A percentile compares a stretch with the other conserved stretches of the same genome.
phyloP scores from a whole-genome alignment of 2,797 vertebrate species.

The Botia kubotai region DNA sequence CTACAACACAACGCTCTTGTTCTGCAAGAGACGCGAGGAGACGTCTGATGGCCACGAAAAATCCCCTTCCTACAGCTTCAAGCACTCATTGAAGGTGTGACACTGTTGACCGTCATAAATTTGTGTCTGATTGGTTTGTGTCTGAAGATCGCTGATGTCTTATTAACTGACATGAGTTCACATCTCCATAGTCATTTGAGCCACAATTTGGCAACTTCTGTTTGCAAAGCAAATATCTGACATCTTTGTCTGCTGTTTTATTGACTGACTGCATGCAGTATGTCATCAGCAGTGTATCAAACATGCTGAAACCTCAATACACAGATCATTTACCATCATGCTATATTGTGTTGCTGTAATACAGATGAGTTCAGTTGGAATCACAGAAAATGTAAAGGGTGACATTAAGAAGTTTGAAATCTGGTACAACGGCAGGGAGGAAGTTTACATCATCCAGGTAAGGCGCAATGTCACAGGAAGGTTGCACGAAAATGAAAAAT shows the following conservation, averaged over 20 bases:
- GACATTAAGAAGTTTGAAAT: conserved; percentile 95
- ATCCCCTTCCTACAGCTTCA: conserved; percentile 92
- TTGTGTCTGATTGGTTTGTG: no score
- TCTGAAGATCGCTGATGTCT: background rate
- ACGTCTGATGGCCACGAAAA: conserved; percentile 87
- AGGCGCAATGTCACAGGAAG: background rate
- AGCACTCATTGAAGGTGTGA: conserved; percentile 91
- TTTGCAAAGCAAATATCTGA: conserved; percentile 13
- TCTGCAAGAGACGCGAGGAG: conserved; percentile 93
- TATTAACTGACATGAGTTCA: no score
- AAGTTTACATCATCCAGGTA: conserved; percentile 97
- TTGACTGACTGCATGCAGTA: background rate
- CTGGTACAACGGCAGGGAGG: conserved; percentile 91
- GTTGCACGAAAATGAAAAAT: no score
- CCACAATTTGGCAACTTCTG: background rate
- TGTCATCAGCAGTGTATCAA: background rate
- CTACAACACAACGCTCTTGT: conserved; percentile 89
- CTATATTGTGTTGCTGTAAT: conserved; percentile 41
- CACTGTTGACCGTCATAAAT: background rate
- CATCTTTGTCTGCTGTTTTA: background rate
- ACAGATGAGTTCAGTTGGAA: conserved; percentile 93
- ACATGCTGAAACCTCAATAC: background rate
- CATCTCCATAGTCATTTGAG: background rate
- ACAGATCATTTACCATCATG: background rate
- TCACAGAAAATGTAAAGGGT: conserved; percentile 92